Evolutionary conservation across 2,113 vertebrate genomes (phyloP).

Genomic region (Hemicordylus capensis): DNA sequence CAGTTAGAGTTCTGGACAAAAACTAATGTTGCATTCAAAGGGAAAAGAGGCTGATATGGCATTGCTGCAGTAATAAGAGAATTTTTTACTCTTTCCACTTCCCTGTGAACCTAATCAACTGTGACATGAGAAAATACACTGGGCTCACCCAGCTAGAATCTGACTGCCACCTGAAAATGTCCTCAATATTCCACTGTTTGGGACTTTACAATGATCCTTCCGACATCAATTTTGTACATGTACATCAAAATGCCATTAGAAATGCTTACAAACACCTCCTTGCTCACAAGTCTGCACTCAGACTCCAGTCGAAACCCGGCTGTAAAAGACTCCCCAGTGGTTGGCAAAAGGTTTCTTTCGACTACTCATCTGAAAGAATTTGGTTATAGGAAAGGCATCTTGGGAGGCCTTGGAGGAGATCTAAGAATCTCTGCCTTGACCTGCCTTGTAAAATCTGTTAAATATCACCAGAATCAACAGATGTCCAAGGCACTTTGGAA

Average conservation of each 20-base stretch:
- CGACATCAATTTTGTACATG: constrained; percentile 88
- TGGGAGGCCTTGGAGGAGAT: constrained; percentile 43
- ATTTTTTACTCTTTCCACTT: constrained; percentile 86
- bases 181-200: constrained; percentile 84
- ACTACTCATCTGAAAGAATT: constrained; percentile 76
- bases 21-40: constrained; percentile 89
- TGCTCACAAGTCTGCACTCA: constrained; percentile 65
- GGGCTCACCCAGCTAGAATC: constrained; percentile 86
- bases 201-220: constrained; percentile 85
- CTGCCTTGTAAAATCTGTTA: constrained; percentile 41
- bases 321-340: constrained; percentile 75
- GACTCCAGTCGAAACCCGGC: constrained; percentile 60
- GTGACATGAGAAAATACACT: constrained; percentile 96
- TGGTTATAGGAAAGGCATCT: constrained; percentile 72
- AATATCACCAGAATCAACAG: constrained; percentile 54
- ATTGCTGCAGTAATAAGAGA: constrained; percentile 85
- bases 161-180: constrained; percentile 83
- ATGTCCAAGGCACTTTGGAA: constrained; percentile 53
- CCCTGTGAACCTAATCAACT: constrained; percentile 96
- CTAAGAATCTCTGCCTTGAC: constrained; percentile 43
- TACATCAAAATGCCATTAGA: constrained; percentile 99
- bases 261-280: constrained; percentile 75
- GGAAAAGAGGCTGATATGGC: constrained; percentile 86
- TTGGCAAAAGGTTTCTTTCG: constrained; percentile 80
- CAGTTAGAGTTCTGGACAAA: constrained; percentile 87